Evolutionary conservation across 2,113 vertebrate species (phyloP), one percentile per base, ranked within the genome.

Genomic region (Hystrix cristata): DNA sequence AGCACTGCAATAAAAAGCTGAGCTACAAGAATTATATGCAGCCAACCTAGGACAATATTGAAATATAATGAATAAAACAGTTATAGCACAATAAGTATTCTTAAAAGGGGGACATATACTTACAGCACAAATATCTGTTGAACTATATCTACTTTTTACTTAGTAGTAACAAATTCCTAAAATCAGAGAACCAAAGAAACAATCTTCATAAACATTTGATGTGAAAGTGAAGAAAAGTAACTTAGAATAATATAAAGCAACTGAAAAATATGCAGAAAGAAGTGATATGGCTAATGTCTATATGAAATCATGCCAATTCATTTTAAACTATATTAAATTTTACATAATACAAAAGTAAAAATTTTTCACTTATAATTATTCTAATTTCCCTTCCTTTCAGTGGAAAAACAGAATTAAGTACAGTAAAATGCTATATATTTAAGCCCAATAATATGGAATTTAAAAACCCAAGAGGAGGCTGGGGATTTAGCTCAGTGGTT

Each of bases 291-390:
- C 53, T 82, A 93, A 92, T 71, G 18, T 60, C 60, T 93, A 29
- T 46, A 91, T 53, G 85, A 93, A 95, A 80, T 88, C n/a, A 94
- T 27, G 34, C 43, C 23, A 55, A 71, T 51, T 86, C 60, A 92
- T 27, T 94, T 95, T 76, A 96, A 82, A 92, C 0, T 88, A 18
- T 57, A 93, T 38, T 38, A 87, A 87, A 88, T 83, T 96, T 94
- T 87, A 92, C 7, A n/a, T 67, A 92, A 85, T 51, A 91, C 88
- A 78, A 89, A 97, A 95, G 81, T 90, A 96, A 95, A 27, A 76
- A 29, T 94, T 90, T 71, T 38, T 78, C n/a, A 84, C 38, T 89
- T 74, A 85, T 34, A 91, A 78, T 57, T 82, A 88, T 67, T 86
- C 48, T 88, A 74, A 94, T 72, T 82, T 96, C 64, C 25, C 14